Percentiles rank a stretch among this genome's conserved stretches.
Conservation (phyloP, 2,888 invertebrate species). For the Parnassius apollo region DNA sequence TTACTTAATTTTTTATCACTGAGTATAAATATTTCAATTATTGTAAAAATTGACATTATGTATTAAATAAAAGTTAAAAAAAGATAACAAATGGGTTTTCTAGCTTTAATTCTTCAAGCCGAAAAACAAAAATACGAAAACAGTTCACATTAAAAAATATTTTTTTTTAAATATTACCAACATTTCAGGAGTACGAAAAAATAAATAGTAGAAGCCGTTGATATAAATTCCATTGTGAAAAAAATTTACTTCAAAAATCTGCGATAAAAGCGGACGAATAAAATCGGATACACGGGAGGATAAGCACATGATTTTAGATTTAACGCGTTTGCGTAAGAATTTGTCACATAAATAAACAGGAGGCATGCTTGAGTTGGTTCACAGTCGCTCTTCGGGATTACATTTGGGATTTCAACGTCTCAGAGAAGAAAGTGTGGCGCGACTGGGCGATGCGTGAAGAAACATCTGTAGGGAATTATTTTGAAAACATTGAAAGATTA, state of each 20-base stretch:
- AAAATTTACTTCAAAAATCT: slow-evolving; percentile 15
- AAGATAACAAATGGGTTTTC: too few species aligned
- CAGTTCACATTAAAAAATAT: neutral
- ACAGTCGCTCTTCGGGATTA: slow-evolving; percentile 72
- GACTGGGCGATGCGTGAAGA: slow-evolving; percentile 64
- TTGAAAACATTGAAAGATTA: slow-evolving; percentile 54
- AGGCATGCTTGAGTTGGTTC: slow-evolving; percentile 67
- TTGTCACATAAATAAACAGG: slow-evolving; percentile 79
- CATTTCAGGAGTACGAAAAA: neutral
- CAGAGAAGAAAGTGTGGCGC: slow-evolving; percentile 40
- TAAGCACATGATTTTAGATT: slow-evolving; percentile 64
- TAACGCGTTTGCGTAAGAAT: slow-evolving; percentile 70
- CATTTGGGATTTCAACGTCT: slow-evolving; percentile 70
- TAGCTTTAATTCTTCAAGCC: neutral
- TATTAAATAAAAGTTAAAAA: too few species aligned
- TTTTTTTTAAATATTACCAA: too few species aligned
- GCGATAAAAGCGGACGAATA: slow-evolving; percentile 34
- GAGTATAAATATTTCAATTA: too few species aligned
- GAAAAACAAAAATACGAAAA: neutral
- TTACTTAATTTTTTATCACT: neutral
- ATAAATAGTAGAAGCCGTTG: neutral
- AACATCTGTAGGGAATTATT: slow-evolving; percentile 75
- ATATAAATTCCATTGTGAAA: slow-evolving; percentile 1
- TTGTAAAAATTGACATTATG: too few species aligned
- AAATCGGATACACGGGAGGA: slow-evolving; percentile 47